Conservation (phyloP, 2,888 invertebrate species). For the Drosophila vallismaia region DNA sequence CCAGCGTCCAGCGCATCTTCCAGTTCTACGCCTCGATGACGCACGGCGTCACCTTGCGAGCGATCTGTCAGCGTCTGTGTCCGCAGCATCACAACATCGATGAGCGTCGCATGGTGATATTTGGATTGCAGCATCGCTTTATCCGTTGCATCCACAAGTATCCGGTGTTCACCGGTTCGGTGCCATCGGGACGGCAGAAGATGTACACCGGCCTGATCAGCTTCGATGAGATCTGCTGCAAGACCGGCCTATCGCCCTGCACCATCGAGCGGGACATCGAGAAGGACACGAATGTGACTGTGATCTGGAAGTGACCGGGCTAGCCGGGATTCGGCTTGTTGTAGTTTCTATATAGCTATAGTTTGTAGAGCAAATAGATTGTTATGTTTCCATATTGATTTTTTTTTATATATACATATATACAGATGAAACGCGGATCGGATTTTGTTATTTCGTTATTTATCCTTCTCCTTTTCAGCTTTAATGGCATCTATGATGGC, state of each 20-base stretch:
- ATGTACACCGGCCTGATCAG: constrained; percentile 92
- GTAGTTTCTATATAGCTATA: constrained; percentile 7
- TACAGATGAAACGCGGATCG: background rate
- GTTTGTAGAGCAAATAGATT: constrained; percentile 43
- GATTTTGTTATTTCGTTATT: background rate
- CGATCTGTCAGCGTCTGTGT: constrained; percentile 88
- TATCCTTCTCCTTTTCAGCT: background rate
- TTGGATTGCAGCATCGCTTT: constrained; percentile 86
- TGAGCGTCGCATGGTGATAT: constrained; percentile 85
- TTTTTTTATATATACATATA: constrained; percentile 30
- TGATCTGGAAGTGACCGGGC: constrained; percentile 90
- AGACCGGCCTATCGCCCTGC: constrained; percentile 89
- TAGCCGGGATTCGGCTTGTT: constrained; percentile 17
- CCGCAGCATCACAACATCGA: constrained; percentile 85
- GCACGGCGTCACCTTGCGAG: constrained; percentile 88
- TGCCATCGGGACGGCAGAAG: constrained; percentile 85
- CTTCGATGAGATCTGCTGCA: constrained; percentile 95
- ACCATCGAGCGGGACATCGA: constrained; percentile 93
- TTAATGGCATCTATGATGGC: constrained; percentile 82
- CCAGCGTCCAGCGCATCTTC: constrained; percentile 82
- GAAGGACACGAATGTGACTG: constrained; percentile 91
- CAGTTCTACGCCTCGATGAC: constrained; percentile 88
- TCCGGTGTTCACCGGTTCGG: constrained; percentile 84
- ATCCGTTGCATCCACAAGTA: constrained; percentile 86
- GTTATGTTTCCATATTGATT: constrained; percentile 41